Evolutionary conservation across 2,113 vertebrate species (phyloP), one percentile per base, ranked within the genome.

Genomic region (Anthoscopus minutus): DNA sequence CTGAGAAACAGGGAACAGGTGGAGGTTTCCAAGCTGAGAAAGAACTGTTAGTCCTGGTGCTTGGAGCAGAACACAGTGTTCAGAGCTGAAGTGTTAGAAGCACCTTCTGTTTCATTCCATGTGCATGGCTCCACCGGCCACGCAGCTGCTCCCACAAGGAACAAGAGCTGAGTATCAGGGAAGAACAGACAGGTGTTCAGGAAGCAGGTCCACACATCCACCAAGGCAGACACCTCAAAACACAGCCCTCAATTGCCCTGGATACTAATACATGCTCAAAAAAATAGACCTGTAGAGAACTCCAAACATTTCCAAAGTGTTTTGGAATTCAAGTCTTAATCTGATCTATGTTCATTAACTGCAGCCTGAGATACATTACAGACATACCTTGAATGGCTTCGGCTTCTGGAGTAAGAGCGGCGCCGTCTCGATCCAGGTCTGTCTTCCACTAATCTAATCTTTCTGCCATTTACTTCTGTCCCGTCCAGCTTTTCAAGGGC

Each of bases 401-500:
- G 98, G 80, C 99, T 99, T 84, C 99, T 98, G 48, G 99, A 99
- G 44, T 99, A 99, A 22, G 99, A 99, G 88, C 98, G 98, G 61
- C 98, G 98, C 54, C 98, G 98, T 30, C 98, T 97, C 6, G 99
- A 99, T 27, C 99, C 99, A 13, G 99, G 98, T 25, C 99, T 98
- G 97, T 99, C 99, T 98, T 99, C 99, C 25, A 99, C 99, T 95
- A 99, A 98, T 72, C 99, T 98, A 97, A 99, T 99, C 97, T 99
- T 99, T 73, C 99, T 98, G 92, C 99, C 99, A 71, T 99, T 99
- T 89, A 99, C 99, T 97, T 99, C 99, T 9, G 99, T 99, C 95
- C 99, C 99, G 18, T 99, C 99, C 92, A 99, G 97, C 97, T 99
- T 99, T 97, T 99, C 99, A 97, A 99, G 98, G 64, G 99, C 99